phyloP scores from a whole-genome alignment of 2,113 vertebrate genomes.

The Malurus alboscapulatus region DNA sequence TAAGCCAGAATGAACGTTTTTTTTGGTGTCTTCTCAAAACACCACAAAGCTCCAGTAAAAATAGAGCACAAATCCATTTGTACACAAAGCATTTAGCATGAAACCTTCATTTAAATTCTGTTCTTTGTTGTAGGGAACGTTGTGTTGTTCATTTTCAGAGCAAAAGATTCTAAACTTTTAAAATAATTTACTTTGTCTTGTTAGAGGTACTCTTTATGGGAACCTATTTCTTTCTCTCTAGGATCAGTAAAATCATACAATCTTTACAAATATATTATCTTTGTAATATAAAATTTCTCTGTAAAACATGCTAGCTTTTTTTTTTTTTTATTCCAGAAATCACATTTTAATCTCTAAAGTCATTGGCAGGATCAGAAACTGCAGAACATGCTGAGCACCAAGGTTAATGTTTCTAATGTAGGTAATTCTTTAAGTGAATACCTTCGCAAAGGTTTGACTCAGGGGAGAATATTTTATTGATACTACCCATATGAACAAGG shows the following conservation, averaged over 20 bases:
- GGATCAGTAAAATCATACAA: neutral
- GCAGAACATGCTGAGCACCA: conserved; percentile 21
- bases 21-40: conserved; percentile 59
- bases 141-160: neutral
- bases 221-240: neutral
- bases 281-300: neutral
- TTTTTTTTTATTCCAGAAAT: neutral
- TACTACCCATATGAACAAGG: neutral
- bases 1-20: conserved; percentile 62
- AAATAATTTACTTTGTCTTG: neutral
- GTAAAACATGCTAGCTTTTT: neutral
- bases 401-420: conserved; percentile 32
- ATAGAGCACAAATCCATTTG: conserved; percentile 27
- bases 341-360: conserved; percentile 11
- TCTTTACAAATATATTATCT: neutral
- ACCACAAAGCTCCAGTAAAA: conserved; percentile 56
- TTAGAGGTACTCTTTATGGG: neutral
- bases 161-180: neutral
- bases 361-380: conserved; percentile 27
- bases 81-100: neutral
- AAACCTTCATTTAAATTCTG: neutral
- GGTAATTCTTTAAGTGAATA: conserved; percentile 48
- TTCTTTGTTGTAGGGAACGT: neutral
- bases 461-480: conserved; percentile 27
- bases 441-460: conserved; percentile 18